Conservation (phyloP, 2,888 invertebrate species). For the Phalera bucephala region DNA sequence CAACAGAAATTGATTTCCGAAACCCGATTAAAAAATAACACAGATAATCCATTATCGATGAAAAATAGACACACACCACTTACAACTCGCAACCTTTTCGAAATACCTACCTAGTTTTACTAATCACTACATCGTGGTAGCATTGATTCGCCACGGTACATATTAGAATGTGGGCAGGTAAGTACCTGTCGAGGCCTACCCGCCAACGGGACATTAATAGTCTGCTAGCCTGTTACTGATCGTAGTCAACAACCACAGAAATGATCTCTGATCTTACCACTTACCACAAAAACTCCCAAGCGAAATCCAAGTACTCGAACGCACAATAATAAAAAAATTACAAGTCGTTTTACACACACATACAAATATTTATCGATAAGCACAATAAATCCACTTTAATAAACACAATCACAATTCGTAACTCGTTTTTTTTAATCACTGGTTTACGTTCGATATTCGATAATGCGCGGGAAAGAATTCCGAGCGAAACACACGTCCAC, state of each 20-base stretch:
- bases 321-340: slow-evolving; percentile 57
- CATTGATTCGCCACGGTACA: slow-evolving; percentile 18
- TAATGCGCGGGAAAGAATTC: slow-evolving; percentile 52
- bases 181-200: slow-evolving; percentile 10
- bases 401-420: slow-evolving; percentile 41
- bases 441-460: slow-evolving; percentile 51
- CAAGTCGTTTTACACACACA: slow-evolving; percentile 65
- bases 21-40: no score
- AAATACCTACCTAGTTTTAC: background rate
- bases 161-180: slow-evolving; percentile 20
- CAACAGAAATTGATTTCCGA: no score
- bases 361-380: slow-evolving; percentile 37
- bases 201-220: slow-evolving; percentile 25
- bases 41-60: no score
- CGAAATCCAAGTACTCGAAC: slow-evolving; percentile 62
- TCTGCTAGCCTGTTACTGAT: slow-evolving; percentile 4
- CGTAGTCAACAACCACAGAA: slow-evolving; percentile 9
- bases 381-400: slow-evolving; percentile 45
- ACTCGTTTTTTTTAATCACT: slow-evolving; percentile 50
- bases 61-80: no score
- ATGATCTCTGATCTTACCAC: slow-evolving; percentile 46
- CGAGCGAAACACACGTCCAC: slow-evolving; percentile 41
- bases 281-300: slow-evolving; percentile 66
- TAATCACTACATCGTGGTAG: background rate
- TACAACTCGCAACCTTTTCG: background rate